Evolutionary conservation across 2,888 invertebrate species (phyloP).

Genomic region (Exephanes ischioxanthus): DNA sequence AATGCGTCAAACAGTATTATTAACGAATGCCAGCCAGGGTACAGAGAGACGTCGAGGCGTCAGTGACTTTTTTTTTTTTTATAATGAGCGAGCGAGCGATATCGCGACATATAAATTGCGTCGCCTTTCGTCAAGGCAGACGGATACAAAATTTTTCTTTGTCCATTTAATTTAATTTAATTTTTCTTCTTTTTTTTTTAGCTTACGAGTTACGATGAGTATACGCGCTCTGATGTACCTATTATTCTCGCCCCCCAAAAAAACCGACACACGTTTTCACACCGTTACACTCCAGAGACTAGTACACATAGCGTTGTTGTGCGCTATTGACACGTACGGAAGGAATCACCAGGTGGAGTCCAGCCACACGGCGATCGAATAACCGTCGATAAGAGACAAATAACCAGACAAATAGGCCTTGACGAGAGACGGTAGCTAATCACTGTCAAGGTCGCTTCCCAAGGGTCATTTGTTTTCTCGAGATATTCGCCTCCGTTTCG

Average conservation of each 20-base stretch:
- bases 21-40: constrained; percentile 2
- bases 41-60: constrained; percentile 11
- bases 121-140: not conserved
- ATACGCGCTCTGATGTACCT: constrained; percentile 7
- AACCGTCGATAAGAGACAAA: constrained; percentile 81
- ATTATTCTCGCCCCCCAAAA: not conserved
- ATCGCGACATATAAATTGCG: not conserved
- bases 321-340: constrained; percentile 81
- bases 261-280: constrained; percentile 32
- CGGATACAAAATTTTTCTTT: not conserved
- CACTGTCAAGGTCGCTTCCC: constrained; percentile 85
- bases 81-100: not conserved
- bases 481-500: constrained; percentile 88
- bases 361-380: constrained; percentile 83
- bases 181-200: constrained; percentile 8
- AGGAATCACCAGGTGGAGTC: constrained; percentile 84
- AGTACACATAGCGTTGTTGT: constrained; percentile 79
- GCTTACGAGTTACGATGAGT: constrained; percentile 31
- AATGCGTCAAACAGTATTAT: constrained; percentile 5
- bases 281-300: constrained; percentile 69
- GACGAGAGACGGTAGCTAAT: constrained; percentile 85
- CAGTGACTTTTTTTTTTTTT: not conserved
- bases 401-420: constrained; percentile 82
- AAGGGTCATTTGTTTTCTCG: constrained; percentile 92
- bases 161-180: not conserved